A percentile compares a stretch with the other conserved stretches of the same genome.
Conservation (phyloP, 2,888 invertebrate species). For the Hyles lineata region DNA sequence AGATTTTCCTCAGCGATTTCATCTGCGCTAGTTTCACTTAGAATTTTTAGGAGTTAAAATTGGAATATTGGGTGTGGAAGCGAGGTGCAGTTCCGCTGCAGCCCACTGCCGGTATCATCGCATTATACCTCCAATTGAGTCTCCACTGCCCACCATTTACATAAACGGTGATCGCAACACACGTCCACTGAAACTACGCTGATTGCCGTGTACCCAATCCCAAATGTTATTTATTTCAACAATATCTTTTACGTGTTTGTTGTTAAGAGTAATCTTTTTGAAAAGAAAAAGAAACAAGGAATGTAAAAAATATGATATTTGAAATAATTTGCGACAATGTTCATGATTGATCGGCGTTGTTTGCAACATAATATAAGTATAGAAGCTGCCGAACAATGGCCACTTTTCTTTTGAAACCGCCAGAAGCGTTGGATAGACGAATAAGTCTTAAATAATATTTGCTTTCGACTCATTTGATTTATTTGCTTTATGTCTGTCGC, state of each 20-base stretch:
- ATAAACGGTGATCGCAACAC: constrained; percentile 61
- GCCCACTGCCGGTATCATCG: constrained; percentile 57
- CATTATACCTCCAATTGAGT: constrained; percentile 61
- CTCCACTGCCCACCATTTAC: constrained; percentile 59
- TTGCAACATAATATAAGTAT: neutral
- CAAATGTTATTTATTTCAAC: constrained; percentile 7
- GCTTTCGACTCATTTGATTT: constrained; percentile 24
- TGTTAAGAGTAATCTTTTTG: neutral
- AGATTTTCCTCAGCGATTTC: neutral
- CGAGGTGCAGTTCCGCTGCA: constrained; percentile 45
- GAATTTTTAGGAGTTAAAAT: constrained; percentile 4
- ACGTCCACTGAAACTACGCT: constrained; percentile 57
- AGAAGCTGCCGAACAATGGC: neutral
- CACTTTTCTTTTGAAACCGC: constrained; percentile 19
- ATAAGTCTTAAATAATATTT: constrained; percentile 26
- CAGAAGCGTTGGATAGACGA: constrained; percentile 11
- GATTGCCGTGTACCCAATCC: constrained; percentile 49
- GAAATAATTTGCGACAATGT: neutral
- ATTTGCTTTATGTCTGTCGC: constrained; percentile 26
- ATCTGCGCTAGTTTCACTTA: constrained; percentile 31
- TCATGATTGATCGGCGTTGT: constrained; percentile 7
- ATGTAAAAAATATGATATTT: neutral
- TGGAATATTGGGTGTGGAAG: constrained; percentile 44
- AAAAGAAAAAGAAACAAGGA: neutral
- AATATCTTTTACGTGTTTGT: neutral